A percentile compares a stretch with the other conserved stretches of the same genome.
These are phyloP conservation scores for Girardinichthys multiradiatus DNA, from an alignment of 2,113 vertebrate genomes.

Conservation along the genomic window DNA sequence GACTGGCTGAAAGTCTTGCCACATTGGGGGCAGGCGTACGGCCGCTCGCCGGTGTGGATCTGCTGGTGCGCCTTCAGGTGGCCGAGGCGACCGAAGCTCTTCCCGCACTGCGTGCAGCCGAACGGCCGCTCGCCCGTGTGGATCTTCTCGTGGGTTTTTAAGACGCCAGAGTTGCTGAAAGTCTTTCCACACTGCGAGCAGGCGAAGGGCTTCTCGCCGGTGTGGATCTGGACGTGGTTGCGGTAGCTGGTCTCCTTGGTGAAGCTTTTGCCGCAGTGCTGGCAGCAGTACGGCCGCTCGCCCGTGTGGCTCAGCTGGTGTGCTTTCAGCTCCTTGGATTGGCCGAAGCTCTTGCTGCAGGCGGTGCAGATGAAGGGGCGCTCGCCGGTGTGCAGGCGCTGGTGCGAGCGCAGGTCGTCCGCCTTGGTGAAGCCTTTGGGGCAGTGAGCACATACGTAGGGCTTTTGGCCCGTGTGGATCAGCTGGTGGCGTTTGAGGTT, in stretches of 20 bases:
- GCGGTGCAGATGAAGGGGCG: constrained; percentile 78
- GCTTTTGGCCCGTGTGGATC: constrained; percentile 84
- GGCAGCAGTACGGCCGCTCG: constrained; percentile 77
- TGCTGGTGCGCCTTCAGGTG: constrained; percentile 86
- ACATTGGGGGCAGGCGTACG: constrained; percentile 76
- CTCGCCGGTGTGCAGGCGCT: constrained; percentile 82
- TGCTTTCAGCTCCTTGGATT: constrained; percentile 79
- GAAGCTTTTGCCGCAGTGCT: constrained; percentile 82
- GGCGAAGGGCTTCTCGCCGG: constrained; percentile 75
- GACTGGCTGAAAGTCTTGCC: constrained; percentile 83
- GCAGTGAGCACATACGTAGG: constrained; percentile 81
- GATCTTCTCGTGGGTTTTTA: constrained; percentile 84
- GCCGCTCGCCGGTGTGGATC: constrained; percentile 82
- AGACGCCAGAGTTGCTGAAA: constrained; percentile 82
- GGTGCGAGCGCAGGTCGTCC: constrained; percentile 80
- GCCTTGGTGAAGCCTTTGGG: constrained; percentile 84
- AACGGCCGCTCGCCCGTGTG: constrained; percentile 81
- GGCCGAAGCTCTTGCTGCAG: constrained; percentile 81
- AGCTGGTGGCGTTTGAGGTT: constrained; percentile 83
- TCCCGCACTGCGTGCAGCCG: constrained; percentile 83
- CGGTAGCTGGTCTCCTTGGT: constrained; percentile 78
- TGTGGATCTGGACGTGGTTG: constrained; percentile 82
- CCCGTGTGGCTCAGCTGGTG: constrained; percentile 82
- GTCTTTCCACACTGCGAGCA: constrained; percentile 81
- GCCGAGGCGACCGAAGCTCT: constrained; percentile 82